phyloP scores from a whole-genome alignment of 2,888 invertebrate species.

The Chaetoderma sp. region DNA sequence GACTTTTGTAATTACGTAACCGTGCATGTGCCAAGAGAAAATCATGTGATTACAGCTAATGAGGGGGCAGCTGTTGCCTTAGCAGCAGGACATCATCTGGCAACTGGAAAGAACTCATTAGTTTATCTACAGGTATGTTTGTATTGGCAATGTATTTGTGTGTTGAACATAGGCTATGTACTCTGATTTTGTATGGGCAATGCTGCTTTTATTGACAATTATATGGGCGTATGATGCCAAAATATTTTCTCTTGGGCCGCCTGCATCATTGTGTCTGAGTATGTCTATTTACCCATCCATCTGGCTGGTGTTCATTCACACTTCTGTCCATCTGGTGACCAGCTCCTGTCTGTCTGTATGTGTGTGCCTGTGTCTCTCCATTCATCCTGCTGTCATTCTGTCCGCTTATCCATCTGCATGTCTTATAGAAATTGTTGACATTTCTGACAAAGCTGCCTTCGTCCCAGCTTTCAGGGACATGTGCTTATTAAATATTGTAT shows the following conservation, averaged over 20 bases:
- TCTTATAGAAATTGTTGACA: no score
- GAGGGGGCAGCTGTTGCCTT: slow-evolving; percentile 70
- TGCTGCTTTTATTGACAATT: no score
- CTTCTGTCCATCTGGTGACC: background rate
- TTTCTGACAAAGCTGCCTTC: no score
- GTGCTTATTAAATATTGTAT: no score
- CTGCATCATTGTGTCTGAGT: no score
- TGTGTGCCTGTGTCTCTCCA: background rate
- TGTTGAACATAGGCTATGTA: background rate
- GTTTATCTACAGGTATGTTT: slow-evolving; percentile 68
- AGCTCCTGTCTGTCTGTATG: background rate
- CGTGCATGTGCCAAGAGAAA: slow-evolving; percentile 57
- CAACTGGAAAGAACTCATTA: slow-evolving; percentile 68
- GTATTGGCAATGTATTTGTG: no score
- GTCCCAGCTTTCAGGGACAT: no score
- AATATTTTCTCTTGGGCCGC: no score
- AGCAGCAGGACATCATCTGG: slow-evolving; percentile 70
- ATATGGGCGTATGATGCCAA: no score
- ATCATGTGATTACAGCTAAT: slow-evolving; percentile 70
- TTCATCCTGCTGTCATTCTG: background rate
- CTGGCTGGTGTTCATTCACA: background rate
- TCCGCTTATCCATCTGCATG: background rate
- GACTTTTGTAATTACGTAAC: slow-evolving; percentile 71
- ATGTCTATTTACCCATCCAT: background rate
- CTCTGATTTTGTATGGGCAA: background rate